Conservation (phyloP, 2,888 invertebrate genomes). For the Perizoma flavofasciatum region DNA sequence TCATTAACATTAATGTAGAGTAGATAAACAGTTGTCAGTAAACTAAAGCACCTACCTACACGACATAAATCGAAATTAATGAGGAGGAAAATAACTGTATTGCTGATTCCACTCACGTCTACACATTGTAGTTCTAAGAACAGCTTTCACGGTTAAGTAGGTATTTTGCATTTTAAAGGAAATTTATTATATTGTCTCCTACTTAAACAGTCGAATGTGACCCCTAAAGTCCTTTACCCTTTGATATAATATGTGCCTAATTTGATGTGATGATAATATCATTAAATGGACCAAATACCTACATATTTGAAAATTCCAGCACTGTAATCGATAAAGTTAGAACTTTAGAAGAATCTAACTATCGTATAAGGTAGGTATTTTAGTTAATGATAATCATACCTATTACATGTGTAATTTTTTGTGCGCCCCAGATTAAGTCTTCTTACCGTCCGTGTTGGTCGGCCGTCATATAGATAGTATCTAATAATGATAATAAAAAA, state of each 20-base stretch:
- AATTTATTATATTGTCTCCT: slow-evolving; percentile 59
- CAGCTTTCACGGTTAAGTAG: slow-evolving; percentile 70
- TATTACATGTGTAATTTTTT: too few species aligned
- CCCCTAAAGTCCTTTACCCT: slow-evolving; percentile 42
- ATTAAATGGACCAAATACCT: too few species aligned
- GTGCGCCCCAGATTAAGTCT: too few species aligned
- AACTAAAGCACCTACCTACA: slow-evolving; percentile 40
- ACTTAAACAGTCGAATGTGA: slow-evolving; percentile 41
- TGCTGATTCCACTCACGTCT: slow-evolving; percentile 62
- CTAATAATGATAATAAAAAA: too few species aligned
- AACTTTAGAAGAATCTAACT: slow-evolving; percentile 5
- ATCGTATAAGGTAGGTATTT: slow-evolving; percentile 38
- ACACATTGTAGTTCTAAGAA: slow-evolving; percentile 64
- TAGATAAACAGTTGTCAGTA: slow-evolving; percentile 42
- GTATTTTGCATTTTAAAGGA: slow-evolving; percentile 61
- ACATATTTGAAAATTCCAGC: too few species aligned
- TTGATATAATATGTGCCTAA: slow-evolving; percentile 17
- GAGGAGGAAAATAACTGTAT: slow-evolving; percentile 54
- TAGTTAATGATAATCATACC: too few species aligned
- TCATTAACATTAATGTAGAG: slow-evolving; percentile 31
- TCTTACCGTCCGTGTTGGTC: too few species aligned
- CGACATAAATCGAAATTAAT: slow-evolving; percentile 52
- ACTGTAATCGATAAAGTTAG: too few species aligned
- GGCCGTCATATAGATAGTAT: background rate
- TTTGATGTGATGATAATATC: too few species aligned